Conservation (phyloP, 2,797 vertebrate species). For the Thunnus albacares region DNA sequence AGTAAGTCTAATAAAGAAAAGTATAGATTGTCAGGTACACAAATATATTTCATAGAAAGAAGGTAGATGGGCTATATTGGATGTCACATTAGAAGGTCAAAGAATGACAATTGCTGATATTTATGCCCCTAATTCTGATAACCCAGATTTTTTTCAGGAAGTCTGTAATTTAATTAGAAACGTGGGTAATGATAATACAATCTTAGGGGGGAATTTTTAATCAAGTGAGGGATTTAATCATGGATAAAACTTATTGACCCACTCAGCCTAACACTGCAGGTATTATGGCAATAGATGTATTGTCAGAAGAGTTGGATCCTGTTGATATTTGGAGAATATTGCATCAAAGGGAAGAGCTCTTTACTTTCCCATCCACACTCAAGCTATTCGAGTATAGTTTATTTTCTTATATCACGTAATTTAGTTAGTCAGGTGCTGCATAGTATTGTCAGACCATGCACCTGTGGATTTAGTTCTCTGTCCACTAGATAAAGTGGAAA, state of each 20-base stretch:
- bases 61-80: conserved; percentile 18
- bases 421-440: not conserved
- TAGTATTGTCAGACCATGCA: conserved; percentile 6
- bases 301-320: conserved; percentile 4
- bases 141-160: conserved; percentile 13
- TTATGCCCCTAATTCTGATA: conserved; percentile 7
- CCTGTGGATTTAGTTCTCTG: conserved; percentile 1
- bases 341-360: not conserved
- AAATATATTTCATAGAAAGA: conserved; percentile 10
- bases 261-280: not conserved
- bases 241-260: not conserved
- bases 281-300: not conserved
- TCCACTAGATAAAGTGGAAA: not conserved
- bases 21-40: conserved; percentile 3
- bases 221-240: not conserved
- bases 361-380: not conserved
- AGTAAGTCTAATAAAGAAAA: conserved; percentile 18
- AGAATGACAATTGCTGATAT: conserved; percentile 19
- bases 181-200: conserved; percentile 1
- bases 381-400: not conserved
- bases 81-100: conserved; percentile 8
- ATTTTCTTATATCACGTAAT: not conserved
- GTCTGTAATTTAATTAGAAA: conserved; percentile 2
- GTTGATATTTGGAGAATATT: conserved; percentile 6
- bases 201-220: not conserved